These are phyloP conservation scores for Lagodon rhomboides DNA, from an alignment of 2,797 vertebrate genomes.

Conservation along the genomic window DNA sequence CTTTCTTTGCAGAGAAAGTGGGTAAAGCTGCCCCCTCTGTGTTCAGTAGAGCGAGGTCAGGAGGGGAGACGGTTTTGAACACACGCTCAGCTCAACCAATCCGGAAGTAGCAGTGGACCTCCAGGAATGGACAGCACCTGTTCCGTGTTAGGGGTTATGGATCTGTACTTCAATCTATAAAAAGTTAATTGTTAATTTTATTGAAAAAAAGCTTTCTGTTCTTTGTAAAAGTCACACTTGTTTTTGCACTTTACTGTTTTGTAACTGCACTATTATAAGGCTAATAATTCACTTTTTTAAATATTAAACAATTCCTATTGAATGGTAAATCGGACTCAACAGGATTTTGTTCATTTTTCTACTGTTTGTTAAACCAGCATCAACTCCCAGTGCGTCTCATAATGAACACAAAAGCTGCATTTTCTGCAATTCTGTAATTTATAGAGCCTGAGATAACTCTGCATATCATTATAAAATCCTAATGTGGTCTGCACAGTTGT, in stretches of 20 bases:
- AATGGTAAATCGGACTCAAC: not conserved
- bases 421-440: not conserved
- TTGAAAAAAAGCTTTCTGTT: not conserved
- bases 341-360: no score
- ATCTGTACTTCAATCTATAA: constrained; percentile 3
- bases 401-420: not conserved
- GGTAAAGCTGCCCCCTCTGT: constrained; percentile 91
- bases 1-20: constrained; percentile 86
- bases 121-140: constrained; percentile 12
- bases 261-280: not conserved
- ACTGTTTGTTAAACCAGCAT: not conserved
- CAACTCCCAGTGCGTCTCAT: accelerated
- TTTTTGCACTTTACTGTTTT: not conserved
- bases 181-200: not conserved
- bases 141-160: not conserved
- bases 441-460: no score
- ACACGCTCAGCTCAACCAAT: constrained; percentile 81
- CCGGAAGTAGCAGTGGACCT: constrained; percentile 79
- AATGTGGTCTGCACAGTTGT: not conserved
- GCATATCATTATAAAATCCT: not conserved
- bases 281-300: not conserved
- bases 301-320: accelerated
- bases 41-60: constrained; percentile 91
- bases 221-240: not conserved
- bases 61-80: constrained; percentile 91